These are phyloP conservation scores for Cryptus armator DNA, from an alignment of 2,888 invertebrate genomes.

Conservation along the genomic window DNA sequence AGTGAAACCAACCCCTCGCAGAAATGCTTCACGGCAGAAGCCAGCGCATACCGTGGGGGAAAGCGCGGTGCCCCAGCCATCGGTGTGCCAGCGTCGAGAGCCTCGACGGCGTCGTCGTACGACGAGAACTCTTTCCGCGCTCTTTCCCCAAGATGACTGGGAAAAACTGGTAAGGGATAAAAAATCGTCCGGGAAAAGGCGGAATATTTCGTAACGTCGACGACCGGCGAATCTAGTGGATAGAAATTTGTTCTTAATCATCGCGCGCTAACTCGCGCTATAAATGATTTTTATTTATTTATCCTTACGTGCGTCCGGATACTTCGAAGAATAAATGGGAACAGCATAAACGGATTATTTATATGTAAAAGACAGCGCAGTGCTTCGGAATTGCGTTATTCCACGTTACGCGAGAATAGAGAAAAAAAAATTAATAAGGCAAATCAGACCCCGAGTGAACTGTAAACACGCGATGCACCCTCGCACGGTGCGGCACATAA, in stretches of 20 bases:
- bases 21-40: constrained; percentile 53
- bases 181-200: not conserved
- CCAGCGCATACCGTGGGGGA: constrained; percentile 36
- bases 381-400: too few relatives aligned
- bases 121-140: constrained; percentile 40
- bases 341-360: not conserved
- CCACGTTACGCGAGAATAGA: too few relatives aligned
- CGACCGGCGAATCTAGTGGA: not conserved
- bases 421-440: too few relatives aligned
- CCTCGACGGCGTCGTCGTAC: constrained; percentile 39
- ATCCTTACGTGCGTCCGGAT: not conserved
- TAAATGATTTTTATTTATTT: not conserved
- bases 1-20: constrained; percentile 61
- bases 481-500: not conserved
- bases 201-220: constrained; percentile 6
- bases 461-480: not conserved
- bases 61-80: constrained; percentile 26
- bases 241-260: not conserved
- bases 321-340: not conserved
- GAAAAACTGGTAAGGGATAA: constrained; percentile 15
- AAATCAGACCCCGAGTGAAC: not conserved
- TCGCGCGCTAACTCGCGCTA: not conserved
- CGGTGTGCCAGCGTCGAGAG: constrained; percentile 39
- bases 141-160: constrained; percentile 54
- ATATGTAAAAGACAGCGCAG: not conserved